Percentiles rank a stretch among this genome's conserved stretches.
Evolutionary conservation across 2,113 vertebrate species (phyloP).

Genomic region (Apus apus): DNA sequence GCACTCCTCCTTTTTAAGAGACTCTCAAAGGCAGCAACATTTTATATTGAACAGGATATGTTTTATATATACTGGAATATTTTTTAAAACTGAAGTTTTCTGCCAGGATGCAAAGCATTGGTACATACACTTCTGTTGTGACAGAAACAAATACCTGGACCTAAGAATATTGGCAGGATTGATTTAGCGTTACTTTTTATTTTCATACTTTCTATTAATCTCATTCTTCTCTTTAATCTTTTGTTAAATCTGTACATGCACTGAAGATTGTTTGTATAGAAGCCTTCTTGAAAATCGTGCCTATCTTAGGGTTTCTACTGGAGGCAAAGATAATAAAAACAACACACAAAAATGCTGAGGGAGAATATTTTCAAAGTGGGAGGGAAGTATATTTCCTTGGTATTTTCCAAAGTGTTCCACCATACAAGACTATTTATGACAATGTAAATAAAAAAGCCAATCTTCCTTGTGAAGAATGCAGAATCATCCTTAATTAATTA

Average conservation of each 20-base stretch:
- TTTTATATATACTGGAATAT: not conserved
- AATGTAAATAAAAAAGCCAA: slow-evolving; percentile 62
- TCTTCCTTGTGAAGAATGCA: slow-evolving; percentile 54
- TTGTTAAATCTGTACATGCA: not conserved
- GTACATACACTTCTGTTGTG: not conserved
- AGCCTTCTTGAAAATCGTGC: not conserved
- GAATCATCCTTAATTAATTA: slow-evolving; percentile 64
- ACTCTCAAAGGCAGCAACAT: not conserved
- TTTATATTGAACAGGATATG: not conserved
- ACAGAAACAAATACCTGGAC: not conserved
- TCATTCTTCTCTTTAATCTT: not conserved
- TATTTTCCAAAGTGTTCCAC: slow-evolving; percentile 41
- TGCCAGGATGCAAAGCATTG: not conserved
- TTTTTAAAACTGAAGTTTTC: not conserved
- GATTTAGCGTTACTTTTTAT: not conserved
- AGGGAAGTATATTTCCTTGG: slow-evolving; percentile 39
- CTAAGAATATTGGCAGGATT: not conserved
- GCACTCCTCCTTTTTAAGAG: not conserved
- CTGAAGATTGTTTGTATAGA: not conserved
- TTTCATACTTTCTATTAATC: not conserved
- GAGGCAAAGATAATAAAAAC: slow-evolving; percentile 3
- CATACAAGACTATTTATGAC: slow-evolving; percentile 18
- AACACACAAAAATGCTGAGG: not conserved
- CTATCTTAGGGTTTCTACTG: slow-evolving; percentile 16
- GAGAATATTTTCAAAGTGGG: not conserved